Base-by-base conservation (phyloP, 2,888 invertebrate species). In the Ceriagrion tenellum region DNA sequence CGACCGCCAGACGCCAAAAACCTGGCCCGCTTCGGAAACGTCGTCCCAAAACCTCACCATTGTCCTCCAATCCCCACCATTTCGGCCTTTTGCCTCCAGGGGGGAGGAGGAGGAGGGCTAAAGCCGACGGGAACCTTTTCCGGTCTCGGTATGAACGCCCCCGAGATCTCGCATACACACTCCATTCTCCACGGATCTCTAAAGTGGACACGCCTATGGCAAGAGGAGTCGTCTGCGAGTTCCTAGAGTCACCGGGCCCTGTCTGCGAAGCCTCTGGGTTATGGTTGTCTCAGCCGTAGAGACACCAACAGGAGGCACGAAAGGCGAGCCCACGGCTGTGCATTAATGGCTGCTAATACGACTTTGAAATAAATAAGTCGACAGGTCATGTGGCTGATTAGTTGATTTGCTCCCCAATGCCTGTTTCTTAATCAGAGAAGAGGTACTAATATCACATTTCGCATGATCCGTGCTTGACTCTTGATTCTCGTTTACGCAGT, bases 1-100 rank as follows among this genome's bases (percentile, higher is more conserved):
- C 81, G 81, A 81, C 81, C 35, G 30, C 81, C 81, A 81, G 81
- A 81, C 81, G 81, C 81, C 81, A 35, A 81, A 81, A 81, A 35
- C 30, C 81, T n/a, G 69, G 69, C 81, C 30, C 3, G 81, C 35
- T 35, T 8, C 16, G 81, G 35, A 81, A 16, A 81, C 81, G 81
- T 35, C 47, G 47, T 47, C 47, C 47, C 81, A 35, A 26, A 20
- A 20, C n/a, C n/a, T 23, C n/a, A 26, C 81, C 81, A 81, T 81
- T 81, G 81, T 81, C 30, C 81, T 81, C 13, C 81, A 8, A 16
- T 35, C 30, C 81, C 35, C 69, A 23, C n/a, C 81, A 81, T 35
- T 81, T 35, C n/a, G 30, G 26, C 81, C 81, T 81, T 30, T 81
- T 35, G 81, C 81, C 35, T 35, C 81, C 69, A 26, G 69, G 69